Conservation (phyloP, 2,797 vertebrate species). For the Leptoclinus maculatus region DNA sequence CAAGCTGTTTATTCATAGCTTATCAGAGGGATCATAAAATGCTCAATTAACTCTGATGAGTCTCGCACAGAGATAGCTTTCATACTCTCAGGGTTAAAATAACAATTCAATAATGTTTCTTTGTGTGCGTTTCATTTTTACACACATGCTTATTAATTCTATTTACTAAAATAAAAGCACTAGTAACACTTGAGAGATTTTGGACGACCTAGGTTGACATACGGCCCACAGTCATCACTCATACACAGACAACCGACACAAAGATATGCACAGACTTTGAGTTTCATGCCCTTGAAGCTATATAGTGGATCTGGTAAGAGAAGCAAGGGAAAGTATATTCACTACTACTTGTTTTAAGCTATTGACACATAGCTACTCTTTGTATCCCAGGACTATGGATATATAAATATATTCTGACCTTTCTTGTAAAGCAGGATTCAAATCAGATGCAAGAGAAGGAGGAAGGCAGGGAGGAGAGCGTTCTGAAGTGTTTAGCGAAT, state of each 20-base stretch:
- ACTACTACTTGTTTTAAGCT: neutral
- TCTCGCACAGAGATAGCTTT: neutral
- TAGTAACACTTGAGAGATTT: constrained; percentile 7
- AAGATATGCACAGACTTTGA: neutral
- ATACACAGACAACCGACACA: neutral
- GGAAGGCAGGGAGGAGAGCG: constrained; percentile 38
- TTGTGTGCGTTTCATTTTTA: neutral
- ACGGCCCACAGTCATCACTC: neutral
- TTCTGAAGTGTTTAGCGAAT: constrained; percentile 62
- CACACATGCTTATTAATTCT: neutral
- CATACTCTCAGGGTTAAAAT: neutral
- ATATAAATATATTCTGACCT: constrained; percentile 49
- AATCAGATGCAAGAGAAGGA: constrained; percentile 50
- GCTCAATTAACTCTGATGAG: neutral
- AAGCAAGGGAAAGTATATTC: neutral
- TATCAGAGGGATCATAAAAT: constrained; percentile 2
- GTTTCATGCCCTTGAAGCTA: constrained; percentile 19
- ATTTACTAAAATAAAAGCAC: neutral
- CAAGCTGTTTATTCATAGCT: neutral
- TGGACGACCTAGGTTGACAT: neutral
- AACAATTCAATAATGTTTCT: neutral
- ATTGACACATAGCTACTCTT: neutral
- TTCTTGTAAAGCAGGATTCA: constrained; percentile 41
- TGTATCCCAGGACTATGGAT: neutral
- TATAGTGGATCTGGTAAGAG: neutral